Conservation (phyloP, 64 coral and sea anemone genomes). For the Montipora efflorescens region DNA sequence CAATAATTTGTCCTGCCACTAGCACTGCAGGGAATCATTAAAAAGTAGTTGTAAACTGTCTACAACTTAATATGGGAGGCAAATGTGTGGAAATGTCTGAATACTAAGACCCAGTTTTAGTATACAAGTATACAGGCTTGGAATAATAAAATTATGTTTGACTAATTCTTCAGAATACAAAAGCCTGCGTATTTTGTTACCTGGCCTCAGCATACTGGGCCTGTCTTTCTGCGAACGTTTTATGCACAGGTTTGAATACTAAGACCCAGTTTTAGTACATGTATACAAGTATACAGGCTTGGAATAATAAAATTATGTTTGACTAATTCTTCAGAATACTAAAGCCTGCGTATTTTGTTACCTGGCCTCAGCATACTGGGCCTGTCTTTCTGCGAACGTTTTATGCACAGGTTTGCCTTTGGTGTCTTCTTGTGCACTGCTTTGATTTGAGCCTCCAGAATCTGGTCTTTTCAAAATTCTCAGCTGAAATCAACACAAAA, state of each 20-base stretch:
- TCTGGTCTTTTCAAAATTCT: conserved; percentile 90
- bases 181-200: conserved; percentile 9
- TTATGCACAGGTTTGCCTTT: conserved; percentile 82
- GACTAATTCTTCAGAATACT: too few relatives aligned
- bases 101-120: too few relatives aligned
- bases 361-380: conserved; percentile 96
- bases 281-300: too few relatives aligned
- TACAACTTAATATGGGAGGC: too few relatives aligned
- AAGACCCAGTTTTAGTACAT: too few relatives aligned
- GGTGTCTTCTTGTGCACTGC: conserved; percentile 19
- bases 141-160: too few relatives aligned
- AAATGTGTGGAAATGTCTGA: conserved; percentile 18
- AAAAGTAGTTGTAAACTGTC: too few relatives aligned
- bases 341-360: neutral
- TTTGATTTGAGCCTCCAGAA: conserved; percentile 47
- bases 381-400: conserved; percentile 89
- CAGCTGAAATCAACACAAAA: conserved; percentile 36
- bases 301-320: too few relatives aligned
- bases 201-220: conserved; percentile 95
- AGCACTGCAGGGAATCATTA: too few relatives aligned
- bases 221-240: conserved; percentile 90
- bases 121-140: too few relatives aligned
- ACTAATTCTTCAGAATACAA: too few relatives aligned
- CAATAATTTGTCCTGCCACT: too few relatives aligned
- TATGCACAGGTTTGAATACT: conserved; percentile 70